These are phyloP conservation scores for Austrofundulus limnaeus DNA, from an alignment of 2,113 vertebrate species.

Conservation along the genomic window DNA sequence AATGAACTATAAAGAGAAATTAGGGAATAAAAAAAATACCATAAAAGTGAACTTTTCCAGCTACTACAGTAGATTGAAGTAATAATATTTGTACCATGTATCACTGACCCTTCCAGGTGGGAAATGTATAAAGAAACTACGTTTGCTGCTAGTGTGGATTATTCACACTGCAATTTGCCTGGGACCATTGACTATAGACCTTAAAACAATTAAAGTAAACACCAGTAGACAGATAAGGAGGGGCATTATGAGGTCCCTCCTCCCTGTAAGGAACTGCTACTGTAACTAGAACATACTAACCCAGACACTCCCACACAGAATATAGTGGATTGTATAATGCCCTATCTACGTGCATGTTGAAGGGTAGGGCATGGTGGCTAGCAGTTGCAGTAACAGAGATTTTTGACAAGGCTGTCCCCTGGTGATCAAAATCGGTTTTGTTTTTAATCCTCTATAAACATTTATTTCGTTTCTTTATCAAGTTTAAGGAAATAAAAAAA, in stretches of 20 bases:
- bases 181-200: not conserved
- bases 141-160: not conserved
- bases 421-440: slow-evolving; percentile 22
- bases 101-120: not conserved
- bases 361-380: slow-evolving; percentile 68
- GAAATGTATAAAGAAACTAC: slow-evolving; percentile 1
- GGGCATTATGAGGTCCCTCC: not conserved
- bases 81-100: too few species aligned
- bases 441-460: slow-evolving; percentile 9
- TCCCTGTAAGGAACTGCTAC: not conserved
- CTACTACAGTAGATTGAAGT: slow-evolving; percentile 7
- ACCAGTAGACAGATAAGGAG: not conserved
- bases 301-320: slow-evolving; percentile 38
- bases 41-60: slow-evolving; percentile 26
- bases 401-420: slow-evolving; percentile 29
- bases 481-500: not conserved
- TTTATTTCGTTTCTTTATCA: not conserved
- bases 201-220: not conserved
- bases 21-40: slow-evolving; percentile 3
- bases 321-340: slow-evolving; percentile 67
- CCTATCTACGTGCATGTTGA: slow-evolving; percentile 62
- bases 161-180: slow-evolving; percentile 5
- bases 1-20: slow-evolving; percentile 38
- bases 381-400: slow-evolving; percentile 44
- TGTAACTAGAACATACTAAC: slow-evolving; percentile 20